Evolutionary conservation across 2,113 vertebrate genomes (phyloP).

Genomic region (Desmodus rotundus): DNA sequence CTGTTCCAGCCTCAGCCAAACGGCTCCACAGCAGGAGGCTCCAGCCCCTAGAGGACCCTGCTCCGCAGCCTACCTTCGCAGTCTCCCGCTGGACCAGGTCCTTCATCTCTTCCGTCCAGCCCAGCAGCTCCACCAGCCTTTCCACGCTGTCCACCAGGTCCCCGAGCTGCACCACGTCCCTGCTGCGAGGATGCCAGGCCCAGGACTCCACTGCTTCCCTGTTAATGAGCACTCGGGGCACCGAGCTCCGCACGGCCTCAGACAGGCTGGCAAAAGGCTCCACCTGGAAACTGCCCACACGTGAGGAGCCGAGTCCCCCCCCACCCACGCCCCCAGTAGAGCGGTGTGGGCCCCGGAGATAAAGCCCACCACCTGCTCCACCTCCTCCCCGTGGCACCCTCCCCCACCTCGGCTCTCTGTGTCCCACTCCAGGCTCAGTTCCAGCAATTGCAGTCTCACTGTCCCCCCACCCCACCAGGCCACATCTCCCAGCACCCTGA

Average conservation of each 20-base stretch:
- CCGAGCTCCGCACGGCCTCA: slow-evolving; percentile 80
- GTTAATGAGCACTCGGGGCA: slow-evolving; percentile 93
- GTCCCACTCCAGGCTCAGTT: too few relatives aligned
- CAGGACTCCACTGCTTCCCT: slow-evolving; percentile 90
- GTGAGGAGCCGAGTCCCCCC: not conserved
- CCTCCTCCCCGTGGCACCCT: fast-evolving
- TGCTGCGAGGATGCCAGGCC: slow-evolving; percentile 69
- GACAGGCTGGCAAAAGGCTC: slow-evolving; percentile 95
- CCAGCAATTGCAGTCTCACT: too few relatives aligned
- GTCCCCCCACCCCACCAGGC: too few relatives aligned
- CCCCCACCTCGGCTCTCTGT: too few relatives aligned
- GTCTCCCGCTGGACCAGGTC: slow-evolving; percentile 79
- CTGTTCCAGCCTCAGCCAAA: not conserved
- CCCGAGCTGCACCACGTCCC: slow-evolving; percentile 87
- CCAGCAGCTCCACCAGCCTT: slow-evolving; percentile 86
- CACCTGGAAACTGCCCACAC: slow-evolving; percentile 80
- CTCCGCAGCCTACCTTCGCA: slow-evolving; percentile 74
- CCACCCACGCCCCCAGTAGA: not conserved
- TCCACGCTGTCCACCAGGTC: slow-evolving; percentile 87
- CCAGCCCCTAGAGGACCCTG: not conserved
- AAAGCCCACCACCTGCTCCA: fast-evolving
- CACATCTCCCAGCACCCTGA: not conserved
- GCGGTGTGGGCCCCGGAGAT: fast-evolving
- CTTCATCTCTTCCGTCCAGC: slow-evolving; percentile 86
- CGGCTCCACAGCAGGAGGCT: too few relatives aligned